phyloP scores from a whole-genome alignment of 1,140 invertebrate species.

The Matsumurasca onukii region DNA sequence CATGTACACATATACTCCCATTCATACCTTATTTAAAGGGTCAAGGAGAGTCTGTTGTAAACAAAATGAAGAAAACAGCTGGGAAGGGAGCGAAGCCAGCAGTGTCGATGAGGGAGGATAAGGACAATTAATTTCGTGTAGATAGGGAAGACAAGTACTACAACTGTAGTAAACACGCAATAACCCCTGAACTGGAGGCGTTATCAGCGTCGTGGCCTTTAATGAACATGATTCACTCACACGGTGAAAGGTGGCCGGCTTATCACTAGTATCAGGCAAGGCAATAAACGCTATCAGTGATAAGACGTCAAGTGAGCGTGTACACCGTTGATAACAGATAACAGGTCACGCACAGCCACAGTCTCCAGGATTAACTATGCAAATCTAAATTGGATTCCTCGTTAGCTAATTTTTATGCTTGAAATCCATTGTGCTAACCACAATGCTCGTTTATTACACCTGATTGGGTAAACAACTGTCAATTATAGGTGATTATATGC shows the following conservation, averaged over 20 bases:
- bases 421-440: constrained; percentile 21
- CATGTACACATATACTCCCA: too few species aligned
- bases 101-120: constrained; percentile 2
- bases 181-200: background rate
- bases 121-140: constrained; percentile 11
- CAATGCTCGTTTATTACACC: constrained; percentile 22
- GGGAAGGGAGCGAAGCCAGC: too few species aligned
- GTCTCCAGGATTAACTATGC: constrained; percentile 9
- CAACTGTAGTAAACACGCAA: constrained; percentile 11
- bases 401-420: constrained; percentile 21
- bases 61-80: too few species aligned
- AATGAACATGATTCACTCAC: constrained; percentile 26
- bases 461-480: constrained; percentile 23
- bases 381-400: constrained; percentile 25
- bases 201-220: constrained; percentile 3
- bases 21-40: too few species aligned
- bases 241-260: constrained; percentile 8
- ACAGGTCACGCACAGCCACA: background rate
- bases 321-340: background rate
- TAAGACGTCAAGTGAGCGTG: background rate
- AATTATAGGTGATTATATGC: constrained; percentile 20
- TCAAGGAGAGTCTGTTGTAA: too few species aligned
- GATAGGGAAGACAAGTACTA: constrained; percentile 17
- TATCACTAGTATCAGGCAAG: background rate
- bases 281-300: constrained; percentile 12